Evolutionary conservation across 2,113 vertebrate genomes (phyloP).

Genomic region (Ageneiosus marmoratus): DNA sequence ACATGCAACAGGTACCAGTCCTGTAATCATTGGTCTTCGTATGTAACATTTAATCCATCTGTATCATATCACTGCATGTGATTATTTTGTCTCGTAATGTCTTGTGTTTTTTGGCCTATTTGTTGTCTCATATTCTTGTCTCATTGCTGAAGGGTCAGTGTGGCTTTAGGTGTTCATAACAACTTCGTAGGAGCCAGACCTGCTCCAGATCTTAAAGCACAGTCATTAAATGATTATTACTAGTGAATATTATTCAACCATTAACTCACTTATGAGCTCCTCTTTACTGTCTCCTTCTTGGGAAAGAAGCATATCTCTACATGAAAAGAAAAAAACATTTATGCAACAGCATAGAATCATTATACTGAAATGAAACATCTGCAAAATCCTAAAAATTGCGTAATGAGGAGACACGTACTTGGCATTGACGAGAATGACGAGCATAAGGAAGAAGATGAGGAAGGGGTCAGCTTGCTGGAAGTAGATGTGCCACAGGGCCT

Average conservation of each 20-base stretch:
- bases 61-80: too few species aligned
- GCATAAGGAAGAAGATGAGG: constrained; percentile 97
- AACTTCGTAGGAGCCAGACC: too few species aligned
- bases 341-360: background rate
- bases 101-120: too few species aligned
- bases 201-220: background rate
- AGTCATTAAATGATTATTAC: constrained; percentile 8
- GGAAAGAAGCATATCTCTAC: constrained; percentile 85
- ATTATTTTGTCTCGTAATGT: too few species aligned
- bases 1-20: background rate
- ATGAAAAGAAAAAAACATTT: constrained; percentile 47
- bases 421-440: constrained; percentile 97
- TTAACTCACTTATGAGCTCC: constrained; percentile 86
- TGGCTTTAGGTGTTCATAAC: too few species aligned
- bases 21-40: background rate
- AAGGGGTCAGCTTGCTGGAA: constrained; percentile 95
- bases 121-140: too few species aligned
- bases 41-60: background rate
- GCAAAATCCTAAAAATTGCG: background rate
- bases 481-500: constrained; percentile 93
- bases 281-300: constrained; percentile 85
- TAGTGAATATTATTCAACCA: constrained; percentile 34
- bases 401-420: constrained; percentile 78
- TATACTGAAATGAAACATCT: background rate
- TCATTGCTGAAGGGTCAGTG: too few species aligned